These are phyloP conservation scores for Synergus japonicus DNA, from an alignment of 2,888 invertebrate species.

Conservation along the genomic window DNA sequence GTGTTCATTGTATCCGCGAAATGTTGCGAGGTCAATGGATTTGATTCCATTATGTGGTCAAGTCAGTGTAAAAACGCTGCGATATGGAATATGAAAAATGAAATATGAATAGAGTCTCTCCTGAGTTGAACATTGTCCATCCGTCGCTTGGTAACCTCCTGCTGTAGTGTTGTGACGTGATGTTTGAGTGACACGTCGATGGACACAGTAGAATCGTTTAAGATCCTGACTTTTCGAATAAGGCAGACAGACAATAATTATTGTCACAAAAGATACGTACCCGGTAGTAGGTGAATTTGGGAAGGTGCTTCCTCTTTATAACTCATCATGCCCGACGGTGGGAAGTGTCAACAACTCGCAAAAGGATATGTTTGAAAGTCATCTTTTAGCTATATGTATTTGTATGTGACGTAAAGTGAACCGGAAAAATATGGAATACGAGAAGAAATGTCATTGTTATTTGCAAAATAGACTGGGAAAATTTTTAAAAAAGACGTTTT, in stretches of 20 bases:
- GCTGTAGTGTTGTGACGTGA: conserved; percentile 56
- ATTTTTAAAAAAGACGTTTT: too few species aligned
- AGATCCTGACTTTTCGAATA: conserved; percentile 55
- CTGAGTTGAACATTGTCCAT: conserved; percentile 39
- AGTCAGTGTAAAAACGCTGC: conserved; percentile 31
- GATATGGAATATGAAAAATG: neutral
- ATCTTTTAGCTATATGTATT: conserved; percentile 11
- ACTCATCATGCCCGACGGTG: neutral
- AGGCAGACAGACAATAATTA: conserved; percentile 49
- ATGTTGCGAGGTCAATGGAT: conserved; percentile 49
- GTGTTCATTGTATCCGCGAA: conserved; percentile 49
- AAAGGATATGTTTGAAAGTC: neutral
- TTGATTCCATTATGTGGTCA: conserved; percentile 19
- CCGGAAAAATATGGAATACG: neutral
- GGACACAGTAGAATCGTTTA: conserved; percentile 53
- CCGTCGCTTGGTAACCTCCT: conserved; percentile 44
- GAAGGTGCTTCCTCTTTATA: conserved; percentile 16
- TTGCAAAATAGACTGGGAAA: too few species aligned
- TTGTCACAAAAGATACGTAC: neutral
- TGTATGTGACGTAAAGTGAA: neutral
- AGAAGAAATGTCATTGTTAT: neutral
- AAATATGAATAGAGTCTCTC: conserved; percentile 42
- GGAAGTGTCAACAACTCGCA: conserved; percentile 34
- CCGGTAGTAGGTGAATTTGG: neutral
- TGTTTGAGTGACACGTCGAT: conserved; percentile 66